Conservation (phyloP, 2,888 invertebrate species). For the Sarcophaga subvicina region DNA sequence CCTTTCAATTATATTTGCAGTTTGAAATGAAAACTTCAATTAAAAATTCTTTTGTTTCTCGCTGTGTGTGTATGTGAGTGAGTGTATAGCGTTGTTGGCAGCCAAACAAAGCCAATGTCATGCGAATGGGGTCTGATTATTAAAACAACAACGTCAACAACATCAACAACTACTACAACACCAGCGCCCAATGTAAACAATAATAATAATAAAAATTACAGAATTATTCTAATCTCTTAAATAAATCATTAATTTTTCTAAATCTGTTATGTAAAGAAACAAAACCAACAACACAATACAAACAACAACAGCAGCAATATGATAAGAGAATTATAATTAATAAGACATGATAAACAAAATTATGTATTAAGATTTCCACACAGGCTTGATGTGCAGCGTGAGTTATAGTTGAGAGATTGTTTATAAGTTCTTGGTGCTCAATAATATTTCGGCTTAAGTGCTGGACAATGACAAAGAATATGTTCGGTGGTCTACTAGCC, state of each 20-base stretch:
- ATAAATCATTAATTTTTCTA: constrained; percentile 27
- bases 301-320: neutral
- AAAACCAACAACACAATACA: neutral
- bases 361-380: no score
- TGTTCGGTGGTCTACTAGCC: no score
- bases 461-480: no score
- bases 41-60: constrained; percentile 64
- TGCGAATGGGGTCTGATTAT: constrained; percentile 70
- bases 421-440: no score
- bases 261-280: neutral
- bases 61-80: neutral
- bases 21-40: constrained; percentile 50
- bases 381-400: no score
- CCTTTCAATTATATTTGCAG: constrained; percentile 29
- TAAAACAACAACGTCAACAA: constrained; percentile 17
- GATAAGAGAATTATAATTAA: neutral
- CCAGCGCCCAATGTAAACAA: constrained; percentile 9
- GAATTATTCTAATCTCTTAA: constrained; percentile 24
- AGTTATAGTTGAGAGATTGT: no score
- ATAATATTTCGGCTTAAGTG: no score
- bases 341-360: neutral
- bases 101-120: constrained; percentile 72
- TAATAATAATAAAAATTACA: constrained; percentile 40
- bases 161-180: neutral
- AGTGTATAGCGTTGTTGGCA: neutral